Evolutionary conservation across 2,888 invertebrate species (phyloP), one percentile per base, ranked within the genome.

Genomic region (Tanytarsus gracilentus): DNA sequence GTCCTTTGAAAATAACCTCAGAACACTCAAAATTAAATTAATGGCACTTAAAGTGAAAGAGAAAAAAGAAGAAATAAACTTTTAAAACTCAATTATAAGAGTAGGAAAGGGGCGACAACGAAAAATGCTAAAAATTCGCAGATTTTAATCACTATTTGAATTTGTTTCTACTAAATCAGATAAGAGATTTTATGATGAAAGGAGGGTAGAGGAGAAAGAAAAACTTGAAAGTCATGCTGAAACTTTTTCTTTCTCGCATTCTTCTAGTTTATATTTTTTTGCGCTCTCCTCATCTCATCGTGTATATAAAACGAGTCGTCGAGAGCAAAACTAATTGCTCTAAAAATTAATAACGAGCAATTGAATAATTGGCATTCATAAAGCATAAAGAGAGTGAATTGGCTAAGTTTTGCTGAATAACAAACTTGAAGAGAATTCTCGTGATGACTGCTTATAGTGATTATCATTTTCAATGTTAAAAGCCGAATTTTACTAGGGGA

Each of bases 321-420:
- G 9, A 44, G 23, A 18, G 21, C 44, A 44, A 36, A n/a, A 44
- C 11, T 44, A 44, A 44, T 44, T 44, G 44, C 44, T 44, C 44
- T 44, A 21, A 44, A 44, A 44, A 23, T 44, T 44, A 44, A 44
- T 48, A 40, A 48, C 58, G 29, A 27, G 29, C 40, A 58, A 58
- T 58, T 58, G 58, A 58, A 58, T 58, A 58, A 58, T 58, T 58
- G 58, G 27, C 58, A 40, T 56, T 55, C 29, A 58, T 58, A 48
- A 44, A 44, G n/a, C n/a, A n/a, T n/a, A n/a, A n/a, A n/a, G n/a
- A n/a, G n/a, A 44, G 16, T 9, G 44, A 44, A 44, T 44, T 44
- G 44, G 44, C 44, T 18, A 23, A 11, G 44, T n/a, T n/a, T n/a
- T n/a, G n/a, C n/a, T n/a, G n/a, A n/a, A n/a, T n/a, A n/a, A n/a